These are phyloP conservation scores for Pomatorhinus ruficollis DNA, from an alignment of 2,113 vertebrate genomes.

Conservation along the genomic window DNA sequence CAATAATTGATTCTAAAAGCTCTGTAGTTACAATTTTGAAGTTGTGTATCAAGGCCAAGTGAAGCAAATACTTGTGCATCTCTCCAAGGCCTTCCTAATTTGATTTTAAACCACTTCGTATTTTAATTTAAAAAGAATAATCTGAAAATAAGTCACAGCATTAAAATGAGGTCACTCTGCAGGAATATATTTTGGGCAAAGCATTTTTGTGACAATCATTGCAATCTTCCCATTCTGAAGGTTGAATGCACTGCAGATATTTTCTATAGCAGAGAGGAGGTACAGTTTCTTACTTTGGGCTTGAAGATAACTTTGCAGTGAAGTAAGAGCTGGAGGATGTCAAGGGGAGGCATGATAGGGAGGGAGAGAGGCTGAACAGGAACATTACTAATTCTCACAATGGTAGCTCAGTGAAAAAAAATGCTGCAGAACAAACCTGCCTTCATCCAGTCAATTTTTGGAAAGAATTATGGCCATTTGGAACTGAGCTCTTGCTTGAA, in stretches of 20 bases:
- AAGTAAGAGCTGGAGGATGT: not conserved
- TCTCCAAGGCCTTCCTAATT: not conserved
- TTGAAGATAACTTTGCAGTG: slow-evolving; percentile 19
- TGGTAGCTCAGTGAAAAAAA: slow-evolving; percentile 53
- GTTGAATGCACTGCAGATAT: not conserved
- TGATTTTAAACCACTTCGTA: not conserved
- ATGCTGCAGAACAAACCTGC: slow-evolving; percentile 39
- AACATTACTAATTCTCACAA: slow-evolving; percentile 26
- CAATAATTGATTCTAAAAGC: not conserved
- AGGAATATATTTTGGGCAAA: not conserved
- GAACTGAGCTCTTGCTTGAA: slow-evolving; percentile 9
- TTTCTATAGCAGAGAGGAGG: not conserved
- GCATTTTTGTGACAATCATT: not conserved
- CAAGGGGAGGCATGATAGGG: not conserved
- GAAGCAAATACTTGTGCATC: not conserved
- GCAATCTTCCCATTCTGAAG: not conserved
- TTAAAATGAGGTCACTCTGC: not conserved
- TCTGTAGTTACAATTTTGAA: not conserved
- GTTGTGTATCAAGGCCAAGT: not conserved
- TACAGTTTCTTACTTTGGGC: not conserved
- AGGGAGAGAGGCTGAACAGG: not conserved
- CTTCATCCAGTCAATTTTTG: slow-evolving; percentile 47
- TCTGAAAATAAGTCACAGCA: not conserved
- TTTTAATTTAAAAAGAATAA: not conserved
- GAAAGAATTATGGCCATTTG: slow-evolving; percentile 38